A percentile compares a stretch with the other conserved stretches of the same genome.
Conservation (phyloP, 2,888 invertebrate genomes). For the Sylvicola fuscatus region DNA sequence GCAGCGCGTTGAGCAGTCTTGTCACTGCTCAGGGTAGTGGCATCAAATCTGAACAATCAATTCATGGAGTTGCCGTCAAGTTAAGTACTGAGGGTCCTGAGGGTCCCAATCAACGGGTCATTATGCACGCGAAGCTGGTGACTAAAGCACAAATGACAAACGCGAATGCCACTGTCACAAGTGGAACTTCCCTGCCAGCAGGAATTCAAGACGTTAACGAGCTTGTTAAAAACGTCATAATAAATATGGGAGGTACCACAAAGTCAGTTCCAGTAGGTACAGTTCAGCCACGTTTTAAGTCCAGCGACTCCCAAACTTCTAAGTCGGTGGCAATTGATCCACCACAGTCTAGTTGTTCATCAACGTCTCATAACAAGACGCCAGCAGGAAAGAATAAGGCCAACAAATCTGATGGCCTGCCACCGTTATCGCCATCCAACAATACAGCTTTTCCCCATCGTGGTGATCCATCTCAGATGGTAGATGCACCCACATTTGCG, state of each 20-base stretch:
- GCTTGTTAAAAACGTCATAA: constrained; percentile 19
- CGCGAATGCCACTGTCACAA: constrained; percentile 12
- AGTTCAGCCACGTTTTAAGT: constrained; percentile 29
- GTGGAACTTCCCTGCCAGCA: constrained; percentile 21
- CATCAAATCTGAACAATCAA: constrained; percentile 20
- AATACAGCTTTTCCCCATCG: constrained; percentile 28
- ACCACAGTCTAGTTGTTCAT: not conserved
- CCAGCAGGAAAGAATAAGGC: constrained; percentile 4
- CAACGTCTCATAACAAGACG: constrained; percentile 3
- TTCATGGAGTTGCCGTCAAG: constrained; percentile 43
- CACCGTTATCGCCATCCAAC: constrained; percentile 17
- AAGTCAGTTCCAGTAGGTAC: constrained; percentile 29
- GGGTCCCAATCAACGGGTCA: constrained; percentile 38
- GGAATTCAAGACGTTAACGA: constrained; percentile 20
- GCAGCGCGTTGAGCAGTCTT: constrained; percentile 6
- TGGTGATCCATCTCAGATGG: constrained; percentile 31
- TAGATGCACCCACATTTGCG: constrained; percentile 58
- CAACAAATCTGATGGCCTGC: constrained; percentile 5
- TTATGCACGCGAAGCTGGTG: constrained; percentile 39
- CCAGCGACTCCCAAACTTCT: constrained; percentile 7
- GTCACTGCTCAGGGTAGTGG: constrained; percentile 15
- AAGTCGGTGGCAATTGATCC: not conserved
- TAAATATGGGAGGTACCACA: constrained; percentile 8
- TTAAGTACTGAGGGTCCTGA: constrained; percentile 39
- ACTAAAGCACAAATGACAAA: constrained; percentile 31